Conservation (phyloP, 2,888 invertebrate genomes). For the Mesoligia furuncula region DNA sequence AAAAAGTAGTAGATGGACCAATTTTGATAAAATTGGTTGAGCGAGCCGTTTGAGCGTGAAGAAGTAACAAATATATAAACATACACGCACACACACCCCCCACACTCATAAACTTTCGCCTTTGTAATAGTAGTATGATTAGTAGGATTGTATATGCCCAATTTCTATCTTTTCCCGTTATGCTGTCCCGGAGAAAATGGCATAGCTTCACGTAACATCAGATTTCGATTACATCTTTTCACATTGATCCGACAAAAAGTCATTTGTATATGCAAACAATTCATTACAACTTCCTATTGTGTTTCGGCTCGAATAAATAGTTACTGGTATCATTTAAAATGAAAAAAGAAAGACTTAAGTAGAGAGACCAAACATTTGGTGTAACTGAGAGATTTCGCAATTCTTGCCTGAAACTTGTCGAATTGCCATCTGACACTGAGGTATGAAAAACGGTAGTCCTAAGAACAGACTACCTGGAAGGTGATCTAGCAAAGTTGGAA, state of each 20-base stretch:
- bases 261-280: constrained; percentile 1
- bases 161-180: background rate
- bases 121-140: too few species aligned
- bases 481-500: too few species aligned
- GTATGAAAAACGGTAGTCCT: too few species aligned
- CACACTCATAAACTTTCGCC: too few species aligned
- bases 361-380: background rate
- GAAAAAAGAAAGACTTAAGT: background rate
- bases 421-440: too few species aligned
- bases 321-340: background rate
- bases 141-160: too few species aligned
- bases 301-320: constrained; percentile 4
- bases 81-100: too few species aligned
- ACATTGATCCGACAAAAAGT: constrained; percentile 13
- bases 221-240: constrained; percentile 17
- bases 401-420: background rate
- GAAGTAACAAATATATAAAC: too few species aligned
- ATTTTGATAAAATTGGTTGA: too few species aligned
- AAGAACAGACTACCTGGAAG: too few species aligned
- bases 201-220: constrained; percentile 4
- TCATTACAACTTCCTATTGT: constrained; percentile 5
- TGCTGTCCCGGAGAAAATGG: background rate
- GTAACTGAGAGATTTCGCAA: background rate
- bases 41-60: too few species aligned
- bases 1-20: too few species aligned